Evolutionary conservation across 2,888 invertebrate species (phyloP), one percentile per base, ranked within the genome.

Genomic region (Ferdinandea cuprea): DNA sequence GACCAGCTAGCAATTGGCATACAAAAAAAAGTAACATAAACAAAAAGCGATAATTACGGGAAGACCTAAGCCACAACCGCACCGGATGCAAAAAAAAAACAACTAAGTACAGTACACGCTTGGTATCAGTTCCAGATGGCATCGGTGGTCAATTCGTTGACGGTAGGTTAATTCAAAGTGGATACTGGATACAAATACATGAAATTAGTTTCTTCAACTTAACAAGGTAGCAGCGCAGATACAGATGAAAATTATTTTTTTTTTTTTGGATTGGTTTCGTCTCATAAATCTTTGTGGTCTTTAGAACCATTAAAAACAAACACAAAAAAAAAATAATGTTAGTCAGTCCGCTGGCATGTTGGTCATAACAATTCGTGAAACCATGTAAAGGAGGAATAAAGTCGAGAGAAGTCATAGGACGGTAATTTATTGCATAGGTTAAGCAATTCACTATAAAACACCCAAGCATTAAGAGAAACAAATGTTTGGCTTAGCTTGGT

Each of bases 271-370:
- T 58, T 19, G 28, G 69, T 58, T 48, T 69, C 69, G 58, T 37
- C 17, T 48, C 58, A 69, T 69, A 69, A 58, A 69, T 58, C 40
- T 28, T 17, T 48, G 46, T 48, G 58, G 69, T 69, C 69, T 35
- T 58, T 69, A 58, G 58, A 58, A 48, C 58, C 58, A 58, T 69
- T 58, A 69, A 58, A 21, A 17, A 9, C 17, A 9, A 21, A 54
- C 25, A 25, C 25, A 25, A 25, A 37, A 5, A 35, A 35, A 25
- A 56, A 46, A 15, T n/a, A n/a, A n/a, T n/a, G n/a, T n/a, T n/a
- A n/a, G n/a, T n/a, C n/a, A n/a, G n/a, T n/a, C n/a, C n/a, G 2
- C 68, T 15, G 21, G 25, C 54, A 56, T 68, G 68, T n/a, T 9
- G 66, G 44, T 44, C 30, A 21, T 21, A 19, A 37, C n/a, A 44